Evolutionary conservation across 2,797 vertebrate species (phyloP), one percentile per base, ranked within the genome.

Genomic region (Trachops cirrhosus): DNA sequence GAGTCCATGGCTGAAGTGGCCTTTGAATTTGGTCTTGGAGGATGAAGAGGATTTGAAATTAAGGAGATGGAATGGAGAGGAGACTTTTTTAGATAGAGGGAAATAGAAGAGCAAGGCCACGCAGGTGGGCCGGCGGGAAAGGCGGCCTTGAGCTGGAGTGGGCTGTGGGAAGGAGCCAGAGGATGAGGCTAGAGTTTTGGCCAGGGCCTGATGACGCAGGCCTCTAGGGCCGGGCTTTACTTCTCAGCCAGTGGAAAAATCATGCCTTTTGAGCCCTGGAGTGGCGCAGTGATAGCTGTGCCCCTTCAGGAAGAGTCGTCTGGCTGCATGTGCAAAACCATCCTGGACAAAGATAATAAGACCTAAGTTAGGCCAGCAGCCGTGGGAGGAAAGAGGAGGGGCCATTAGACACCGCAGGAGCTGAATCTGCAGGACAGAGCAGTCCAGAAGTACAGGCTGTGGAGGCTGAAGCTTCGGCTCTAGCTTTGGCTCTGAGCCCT

Each of bases 11-110:
- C 75, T 67, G 3, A 54, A 59, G 57, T 37, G 75, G 16, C 41
- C 74, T 92, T 75, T 86, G 52, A 86, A 62, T 78, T 67, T 91
- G 64, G 14, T 71, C 83, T 86, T 41, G 34, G 67, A 71, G 26
- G 64, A 46, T 59, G 7, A 46, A 9, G n/a, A 18, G 46, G 26
- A 15, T 62, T 64, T n/a, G n/a, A 7, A 79, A 39, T 41, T 26
- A 26, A 59, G 44, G 39, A 75, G 52, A 10, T 34, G 14, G 21
- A 85, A 24, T 21, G 9, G 26, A 74, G 22, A 26, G 15, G 29
- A 52, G 39, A 71, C 11, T 32, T 1, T 67, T 67, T 80, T n/a
- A 37, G 18, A 18, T 9, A 7, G 7, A 87, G 29, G 32, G 44
- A 26, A 32, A 3, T 0, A 0, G 6, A 52, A n/a, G 39, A 67